A percentile compares a stretch with the other conserved stretches of the same genome.
phyloP scores from a whole-genome alignment of 2,797 vertebrate species.

The Rhynchotus rufescens region DNA sequence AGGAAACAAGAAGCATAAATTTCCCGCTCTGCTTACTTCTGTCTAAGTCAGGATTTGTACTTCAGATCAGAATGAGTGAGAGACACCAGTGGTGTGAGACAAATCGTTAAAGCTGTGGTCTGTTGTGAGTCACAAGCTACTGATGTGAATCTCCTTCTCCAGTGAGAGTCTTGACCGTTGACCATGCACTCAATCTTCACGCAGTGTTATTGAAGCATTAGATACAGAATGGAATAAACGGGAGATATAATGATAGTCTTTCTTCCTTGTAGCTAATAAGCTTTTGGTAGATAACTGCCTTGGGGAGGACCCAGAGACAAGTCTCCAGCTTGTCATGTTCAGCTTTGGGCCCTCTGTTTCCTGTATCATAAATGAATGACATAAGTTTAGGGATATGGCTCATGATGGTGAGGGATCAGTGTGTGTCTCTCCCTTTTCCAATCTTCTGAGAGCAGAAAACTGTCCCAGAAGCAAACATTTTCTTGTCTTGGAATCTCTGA shows the following conservation, averaged over 20 bases:
- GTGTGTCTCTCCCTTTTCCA: neutral
- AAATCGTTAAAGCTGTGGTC: neutral
- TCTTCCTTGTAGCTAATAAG: neutral
- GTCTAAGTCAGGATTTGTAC: neutral
- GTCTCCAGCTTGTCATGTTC: neutral
- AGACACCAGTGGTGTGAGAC: neutral
- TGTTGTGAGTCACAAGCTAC: neutral
- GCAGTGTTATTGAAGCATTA: neutral
- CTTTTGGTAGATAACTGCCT: neutral
- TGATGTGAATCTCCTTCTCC: neutral
- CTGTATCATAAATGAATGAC: neutral
- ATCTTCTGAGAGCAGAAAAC: neutral
- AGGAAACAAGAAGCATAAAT: neutral
- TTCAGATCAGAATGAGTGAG: neutral
- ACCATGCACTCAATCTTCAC: neutral
- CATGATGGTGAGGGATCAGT: neutral
- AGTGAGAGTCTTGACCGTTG: neutral
- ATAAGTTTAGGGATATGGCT: neutral
- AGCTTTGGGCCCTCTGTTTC: neutral
- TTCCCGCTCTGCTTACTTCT: neutral
- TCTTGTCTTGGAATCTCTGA: neutral
- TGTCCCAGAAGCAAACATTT: neutral
- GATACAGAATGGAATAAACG: neutral
- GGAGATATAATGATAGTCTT: neutral
- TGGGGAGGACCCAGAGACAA: neutral